Percentiles rank a stretch among this genome's conserved stretches.
Conservation (phyloP, 1,140 invertebrate species). For the Temnothorax nylanderi region DNA sequence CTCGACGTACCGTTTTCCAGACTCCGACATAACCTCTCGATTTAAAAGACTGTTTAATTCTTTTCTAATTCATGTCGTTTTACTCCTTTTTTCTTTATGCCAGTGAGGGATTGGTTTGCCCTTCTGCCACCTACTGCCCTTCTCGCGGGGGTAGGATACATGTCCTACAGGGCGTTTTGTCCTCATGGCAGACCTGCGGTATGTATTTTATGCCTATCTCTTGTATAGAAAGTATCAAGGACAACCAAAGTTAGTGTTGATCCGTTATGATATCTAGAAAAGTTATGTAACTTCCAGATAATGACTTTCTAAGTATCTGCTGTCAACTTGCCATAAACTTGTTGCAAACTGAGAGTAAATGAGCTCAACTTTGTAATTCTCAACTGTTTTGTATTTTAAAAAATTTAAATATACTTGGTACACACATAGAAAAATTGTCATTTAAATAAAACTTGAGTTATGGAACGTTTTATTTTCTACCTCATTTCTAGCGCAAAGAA, state of each 20-base stretch:
- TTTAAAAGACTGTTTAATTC: neutral
- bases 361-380: neutral
- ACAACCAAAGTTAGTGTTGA: neutral
- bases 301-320: neutral
- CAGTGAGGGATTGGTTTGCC: conserved; percentile 92
- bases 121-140: conserved; percentile 92
- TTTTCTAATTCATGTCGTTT: neutral
- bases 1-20: neutral
- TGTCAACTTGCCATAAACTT: conserved; percentile 6
- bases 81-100: neutral
- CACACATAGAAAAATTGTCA: neutral
- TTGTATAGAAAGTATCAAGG: conserved; percentile 18
- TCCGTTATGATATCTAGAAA: neutral
- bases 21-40: conserved; percentile 8
- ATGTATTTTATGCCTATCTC: conserved; percentile 59
- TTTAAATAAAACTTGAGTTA: neutral
- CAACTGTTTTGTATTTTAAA: neutral
- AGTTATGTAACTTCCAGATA: conserved; percentile 33
- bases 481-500: neutral
- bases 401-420: neutral
- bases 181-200: conserved; percentile 86
- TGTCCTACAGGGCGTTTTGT: conserved; percentile 91
- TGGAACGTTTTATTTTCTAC: neutral
- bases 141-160: conserved; percentile 90
- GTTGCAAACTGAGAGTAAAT: neutral